Evolutionary conservation across 2,113 vertebrate genomes (phyloP).

Genomic region (Suncus etruscus): DNA sequence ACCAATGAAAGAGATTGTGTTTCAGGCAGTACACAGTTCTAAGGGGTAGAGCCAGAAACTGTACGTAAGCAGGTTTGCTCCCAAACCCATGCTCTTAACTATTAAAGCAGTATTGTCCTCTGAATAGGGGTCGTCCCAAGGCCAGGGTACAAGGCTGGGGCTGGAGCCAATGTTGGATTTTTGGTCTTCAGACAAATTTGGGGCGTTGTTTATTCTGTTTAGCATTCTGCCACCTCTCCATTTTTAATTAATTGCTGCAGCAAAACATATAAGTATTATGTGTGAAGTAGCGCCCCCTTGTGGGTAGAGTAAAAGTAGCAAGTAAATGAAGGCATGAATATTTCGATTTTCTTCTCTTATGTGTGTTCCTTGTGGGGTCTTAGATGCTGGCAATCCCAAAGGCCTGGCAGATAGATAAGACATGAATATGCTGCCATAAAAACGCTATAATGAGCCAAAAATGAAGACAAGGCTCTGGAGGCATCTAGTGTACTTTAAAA

Average conservation of each 20-base stretch:
- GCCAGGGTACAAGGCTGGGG: not conserved
- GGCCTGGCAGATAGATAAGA: not conserved
- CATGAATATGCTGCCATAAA: constrained; percentile 36
- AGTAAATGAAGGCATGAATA: constrained; percentile 46
- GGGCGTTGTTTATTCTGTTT: constrained; percentile 19
- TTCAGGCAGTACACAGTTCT: not conserved
- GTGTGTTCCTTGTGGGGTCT: not conserved
- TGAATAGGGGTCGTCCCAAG: not conserved
- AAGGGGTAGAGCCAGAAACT: constrained; percentile 22
- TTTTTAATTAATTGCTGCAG: constrained; percentile 59
- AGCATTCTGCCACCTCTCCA: not conserved
- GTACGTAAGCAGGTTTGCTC: not conserved
- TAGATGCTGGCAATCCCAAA: not conserved
- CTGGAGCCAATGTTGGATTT: not conserved
- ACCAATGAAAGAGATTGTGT: not conserved
- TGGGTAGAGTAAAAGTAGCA: constrained; percentile 43
- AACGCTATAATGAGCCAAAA: not conserved
- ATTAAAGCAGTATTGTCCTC: not conserved
- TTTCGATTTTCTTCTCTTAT: constrained; percentile 6
- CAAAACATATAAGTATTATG: constrained; percentile 42
- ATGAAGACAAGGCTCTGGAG: not conserved
- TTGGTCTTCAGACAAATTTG: constrained; percentile 46
- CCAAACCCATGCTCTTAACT: constrained; percentile 5
- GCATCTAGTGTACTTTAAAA: not conserved
- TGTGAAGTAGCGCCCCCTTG: constrained; percentile 62